Evolutionary conservation across 37 sponge, comb jelly and placozoan genomes (phyloP), one percentile per base, ranked within the genome.

Genomic region (Oscarella lobularis): DNA sequence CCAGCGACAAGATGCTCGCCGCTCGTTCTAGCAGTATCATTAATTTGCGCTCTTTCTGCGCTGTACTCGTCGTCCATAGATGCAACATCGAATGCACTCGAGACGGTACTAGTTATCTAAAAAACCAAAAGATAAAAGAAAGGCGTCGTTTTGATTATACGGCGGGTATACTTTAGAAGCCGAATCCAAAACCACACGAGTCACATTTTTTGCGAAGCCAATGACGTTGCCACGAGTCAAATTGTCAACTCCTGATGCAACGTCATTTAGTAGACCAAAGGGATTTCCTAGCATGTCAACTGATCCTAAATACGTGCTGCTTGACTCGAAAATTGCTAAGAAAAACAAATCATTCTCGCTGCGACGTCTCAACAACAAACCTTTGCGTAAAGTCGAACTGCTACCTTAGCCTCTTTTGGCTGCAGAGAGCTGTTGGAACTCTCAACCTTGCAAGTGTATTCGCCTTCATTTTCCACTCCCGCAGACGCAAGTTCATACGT

Each of bases 271-370:
- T 40, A 96, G 80, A 1, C 97, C 97, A 6, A 90, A 75, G 14
- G 94, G 94, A 66, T 96, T 96, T 1, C 97, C 97, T 31, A 92
- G 79, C 75, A 92, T 82, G 60, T 94, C 91, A 33, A 90, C 81
- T 9, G 95, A 89, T 0, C 88, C 90, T 1, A 87, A 37, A 94
- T 87, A 60, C 76, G 84, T 67, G 87, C 31, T 20, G 95, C 85
- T 66, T 94, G 95, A 33, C 79, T 66, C 27, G 33, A 39, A 40
- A 80, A 6, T 38, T 79, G 3, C 41, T 80, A 39, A 76, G 34
- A 37, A 80, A 80, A n/a, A n/a, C n/a, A n/a, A n/a, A n/a, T n/a
- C n/a, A n/a, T n/a, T n/a, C n/a, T n/a, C n/a, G n/a, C n/a, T n/a
- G n/a, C n/a, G n/a, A n/a, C n/a, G n/a, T n/a, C n/a, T n/a, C n/a